phyloP scores from a whole-genome alignment of 2,797 vertebrate species.

The Channa striata region DNA sequence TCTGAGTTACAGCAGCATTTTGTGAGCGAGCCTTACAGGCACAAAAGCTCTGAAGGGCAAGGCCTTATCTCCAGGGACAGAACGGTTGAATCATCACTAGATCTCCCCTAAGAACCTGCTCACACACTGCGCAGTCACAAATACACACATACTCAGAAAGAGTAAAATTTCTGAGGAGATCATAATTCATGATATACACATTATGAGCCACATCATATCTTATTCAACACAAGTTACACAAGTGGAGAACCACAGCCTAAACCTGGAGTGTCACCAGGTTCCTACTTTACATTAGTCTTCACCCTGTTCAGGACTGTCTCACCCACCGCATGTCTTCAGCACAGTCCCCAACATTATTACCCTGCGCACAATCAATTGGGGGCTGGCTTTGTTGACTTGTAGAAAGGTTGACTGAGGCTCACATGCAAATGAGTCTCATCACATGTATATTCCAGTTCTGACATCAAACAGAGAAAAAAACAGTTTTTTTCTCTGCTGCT shows the following conservation, averaged over 20 bases:
- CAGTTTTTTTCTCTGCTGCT: not conserved
- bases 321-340: conserved; percentile 6
- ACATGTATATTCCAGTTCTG: not conserved
- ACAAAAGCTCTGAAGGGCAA: conserved; percentile 61
- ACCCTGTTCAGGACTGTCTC: not conserved
- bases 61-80: conserved; percentile 64
- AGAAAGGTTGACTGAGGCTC: conserved; percentile 4
- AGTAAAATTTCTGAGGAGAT: not conserved
- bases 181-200: not conserved
- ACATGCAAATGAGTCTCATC: conserved; percentile 1
- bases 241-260: not conserved
- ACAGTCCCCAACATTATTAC: not conserved
- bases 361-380: not conserved
- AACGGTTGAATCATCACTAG: conserved; percentile 72
- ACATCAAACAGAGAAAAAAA: not conserved
- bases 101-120: conserved; percentile 58
- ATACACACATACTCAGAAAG: conserved; percentile 7
- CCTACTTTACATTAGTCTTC: not conserved
- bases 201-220: not conserved
- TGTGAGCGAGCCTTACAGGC: conserved; percentile 37
- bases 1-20: conserved; percentile 40
- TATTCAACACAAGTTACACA: not conserved
- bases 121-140: conserved; percentile 20
- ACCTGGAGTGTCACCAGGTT: not conserved
- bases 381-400: conserved; percentile 2